phyloP scores from a whole-genome alignment of 2,797 vertebrate genomes.

The Cuniculus paca region DNA sequence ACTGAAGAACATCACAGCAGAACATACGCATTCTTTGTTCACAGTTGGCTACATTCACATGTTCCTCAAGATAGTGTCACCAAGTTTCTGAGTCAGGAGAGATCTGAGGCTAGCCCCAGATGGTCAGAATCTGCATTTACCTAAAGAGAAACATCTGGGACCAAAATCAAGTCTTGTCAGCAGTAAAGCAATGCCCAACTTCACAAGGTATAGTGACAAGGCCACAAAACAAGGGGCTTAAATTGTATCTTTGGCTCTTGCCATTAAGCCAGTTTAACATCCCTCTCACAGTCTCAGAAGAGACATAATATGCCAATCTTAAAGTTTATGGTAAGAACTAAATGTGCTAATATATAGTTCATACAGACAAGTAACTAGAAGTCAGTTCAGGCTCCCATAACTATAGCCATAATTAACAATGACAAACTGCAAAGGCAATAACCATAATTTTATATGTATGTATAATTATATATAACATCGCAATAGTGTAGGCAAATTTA shows the following conservation, averaged over 20 bases:
- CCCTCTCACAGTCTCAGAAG: neutral
- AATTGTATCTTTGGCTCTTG: neutral
- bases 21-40: neutral
- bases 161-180: neutral
- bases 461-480: neutral
- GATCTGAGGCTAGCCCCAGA: neutral
- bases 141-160: slow-evolving; percentile 26
- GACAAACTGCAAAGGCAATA: neutral
- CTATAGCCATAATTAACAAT: slow-evolving; percentile 2
- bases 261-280: neutral
- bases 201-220: neutral
- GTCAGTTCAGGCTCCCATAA: neutral
- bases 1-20: slow-evolving; percentile 6
- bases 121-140: neutral
- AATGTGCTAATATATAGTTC: neutral
- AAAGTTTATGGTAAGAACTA: neutral
- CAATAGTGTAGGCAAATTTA: neutral
- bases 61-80: slow-evolving; percentile 27
- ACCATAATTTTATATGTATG: neutral
- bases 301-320: neutral
- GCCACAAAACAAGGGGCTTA: neutral
- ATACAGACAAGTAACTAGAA: neutral
- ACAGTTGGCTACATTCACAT: neutral
- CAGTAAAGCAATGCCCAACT: neutral
- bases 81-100: neutral